Evolutionary conservation across 92 coral and sea anemone genomes (phyloP), one percentile per base, ranked within the genome.

Genomic region (Hydrozoanthus gracilis): DNA sequence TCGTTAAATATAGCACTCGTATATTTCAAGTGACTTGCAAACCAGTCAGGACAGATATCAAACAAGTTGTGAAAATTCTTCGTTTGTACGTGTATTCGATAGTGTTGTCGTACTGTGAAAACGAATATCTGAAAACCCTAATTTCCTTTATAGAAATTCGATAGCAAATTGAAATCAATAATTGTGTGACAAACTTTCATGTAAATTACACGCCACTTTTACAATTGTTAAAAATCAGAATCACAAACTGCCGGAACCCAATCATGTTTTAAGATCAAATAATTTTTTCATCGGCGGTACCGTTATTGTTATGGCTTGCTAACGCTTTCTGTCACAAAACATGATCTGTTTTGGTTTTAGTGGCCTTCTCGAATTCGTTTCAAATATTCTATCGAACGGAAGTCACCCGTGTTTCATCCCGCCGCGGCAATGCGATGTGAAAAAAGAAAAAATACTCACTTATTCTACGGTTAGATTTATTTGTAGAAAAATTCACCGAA

Each of bases 261-360:
- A 66, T 16, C 10, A 18, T 80, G 75, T 80, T 80, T 80, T 80
- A 17, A 64, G 48, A 47, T 80, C 73, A 80, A 80, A 80, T 54
- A 80, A 44, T 16, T 65, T 80, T 67, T 51, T 49, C 85, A 80
- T 48, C 17, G 64, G 61, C 20, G 17, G 6, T 80, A 80, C 48
- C 15, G 44, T 64, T 65, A 80, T 80, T 80, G 74, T 14, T 14
- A n/a, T 7, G 60, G n/a, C 62, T 18, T 65, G 85, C 73, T 80
- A 80, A 80, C 72, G 85, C 85, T 18, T 80, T 80, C 85, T 80
- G 85, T 80, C 85, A 80, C 74, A 80, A 80, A 47, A 48, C 73
- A 62, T 17, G 73, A 80, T 64, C 74, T 80, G 73, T 48, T 80
- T 80, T 80, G 85, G 48, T 62, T 80, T 80, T 80, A 11, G 85